Evolutionary conservation across 2,113 vertebrate genomes (phyloP).

Genomic region (Fukomys damarensis): DNA sequence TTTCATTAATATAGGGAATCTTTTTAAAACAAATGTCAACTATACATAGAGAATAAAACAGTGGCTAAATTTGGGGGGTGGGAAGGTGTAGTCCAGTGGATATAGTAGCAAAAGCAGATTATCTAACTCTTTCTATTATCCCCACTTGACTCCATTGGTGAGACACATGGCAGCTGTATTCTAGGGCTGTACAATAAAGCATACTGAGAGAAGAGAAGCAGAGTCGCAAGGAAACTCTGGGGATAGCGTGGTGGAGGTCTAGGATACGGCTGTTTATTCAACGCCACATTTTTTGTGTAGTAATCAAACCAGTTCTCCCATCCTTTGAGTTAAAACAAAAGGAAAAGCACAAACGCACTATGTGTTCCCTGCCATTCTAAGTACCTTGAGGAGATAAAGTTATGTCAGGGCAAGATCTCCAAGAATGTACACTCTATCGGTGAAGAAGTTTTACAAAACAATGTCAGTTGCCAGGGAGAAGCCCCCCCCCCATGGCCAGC

Average conservation of each 20-base stretch:
- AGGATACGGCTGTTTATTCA: neutral
- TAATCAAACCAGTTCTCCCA: neutral
- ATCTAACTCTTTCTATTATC: neutral
- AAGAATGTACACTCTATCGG: neutral
- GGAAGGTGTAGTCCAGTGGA: neutral
- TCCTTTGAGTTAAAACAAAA: neutral
- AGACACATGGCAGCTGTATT: neutral
- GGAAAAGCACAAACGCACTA: neutral
- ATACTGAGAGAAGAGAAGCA: neutral
- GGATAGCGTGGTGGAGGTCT: neutral
- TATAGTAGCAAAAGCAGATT: neutral
- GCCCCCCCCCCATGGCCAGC: neutral
- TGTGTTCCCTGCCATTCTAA: neutral
- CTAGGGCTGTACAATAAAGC: neutral
- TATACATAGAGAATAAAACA: neutral
- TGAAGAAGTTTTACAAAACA: conserved; percentile 25
- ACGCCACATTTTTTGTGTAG: neutral
- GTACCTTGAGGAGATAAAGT: neutral
- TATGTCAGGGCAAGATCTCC: neutral
- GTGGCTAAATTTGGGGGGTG: no score
- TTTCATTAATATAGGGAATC: neutral
- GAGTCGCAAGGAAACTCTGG: neutral
- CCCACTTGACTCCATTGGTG: neutral
- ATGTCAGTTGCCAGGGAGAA: neutral
- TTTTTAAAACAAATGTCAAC: neutral